phyloP scores from a whole-genome alignment of 2,113 vertebrate species.

The Oreotragus oreotragus region DNA sequence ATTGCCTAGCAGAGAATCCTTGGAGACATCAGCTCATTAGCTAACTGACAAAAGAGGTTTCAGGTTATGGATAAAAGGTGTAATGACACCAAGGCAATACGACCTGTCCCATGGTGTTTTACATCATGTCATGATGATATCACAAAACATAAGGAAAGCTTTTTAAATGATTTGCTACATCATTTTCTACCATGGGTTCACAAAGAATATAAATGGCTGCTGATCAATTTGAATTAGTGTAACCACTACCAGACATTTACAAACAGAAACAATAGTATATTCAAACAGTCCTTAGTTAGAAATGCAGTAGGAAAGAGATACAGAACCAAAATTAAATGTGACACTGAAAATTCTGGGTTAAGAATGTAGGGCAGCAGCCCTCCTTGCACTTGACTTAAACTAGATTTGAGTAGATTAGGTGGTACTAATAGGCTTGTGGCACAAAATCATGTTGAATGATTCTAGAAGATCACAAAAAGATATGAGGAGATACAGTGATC shows the following conservation, averaged over 20 bases:
- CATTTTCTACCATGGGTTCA: background rate
- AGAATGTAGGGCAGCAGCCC: background rate
- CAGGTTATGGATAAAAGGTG: background rate
- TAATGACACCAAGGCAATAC: conserved; percentile 47
- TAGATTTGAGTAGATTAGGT: background rate
- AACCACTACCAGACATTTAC: conserved; percentile 1
- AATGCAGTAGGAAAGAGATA: conserved; percentile 51
- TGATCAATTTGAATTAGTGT: conserved; percentile 64
- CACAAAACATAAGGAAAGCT: conserved; percentile 66
- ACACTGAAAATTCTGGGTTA: conserved; percentile 42
- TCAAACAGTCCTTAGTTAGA: background rate
- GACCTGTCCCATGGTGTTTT: conserved; percentile 70
- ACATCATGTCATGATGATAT: conserved; percentile 62
- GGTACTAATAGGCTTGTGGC: background rate
- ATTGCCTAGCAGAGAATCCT: background rate
- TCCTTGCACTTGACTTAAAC: background rate
- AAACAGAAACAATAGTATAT: conserved; percentile 47
- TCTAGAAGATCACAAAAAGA: background rate
- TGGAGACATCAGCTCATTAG: conserved; percentile 66
- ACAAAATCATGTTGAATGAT: background rate
- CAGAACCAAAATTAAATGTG: background rate
- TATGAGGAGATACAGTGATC: background rate
- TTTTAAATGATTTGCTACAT: conserved; percentile 47
- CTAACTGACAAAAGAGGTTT: conserved; percentile 60
- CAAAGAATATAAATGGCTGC: background rate